Base-by-base conservation (phyloP, 2,888 invertebrate genomes). In the Pollenia amentaria region DNA sequence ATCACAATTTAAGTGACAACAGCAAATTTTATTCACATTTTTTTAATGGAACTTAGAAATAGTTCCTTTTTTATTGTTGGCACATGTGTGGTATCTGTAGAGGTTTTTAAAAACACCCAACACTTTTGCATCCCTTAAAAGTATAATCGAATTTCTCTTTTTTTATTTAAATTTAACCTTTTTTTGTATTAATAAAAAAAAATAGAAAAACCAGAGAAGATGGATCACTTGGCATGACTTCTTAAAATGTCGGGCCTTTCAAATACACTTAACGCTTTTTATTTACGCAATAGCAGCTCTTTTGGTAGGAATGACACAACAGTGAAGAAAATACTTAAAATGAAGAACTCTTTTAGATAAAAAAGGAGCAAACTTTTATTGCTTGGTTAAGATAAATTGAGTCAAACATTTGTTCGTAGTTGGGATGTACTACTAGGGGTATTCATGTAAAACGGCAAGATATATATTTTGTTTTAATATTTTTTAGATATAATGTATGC, bases 171-270 rank as follows among this genome's bases (percentile, higher is more conserved):
- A 65, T 67, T 67, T 60, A 18, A 73, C 48, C 53, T 46, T 51
- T 38, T 10, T 60, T 3, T 40, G 46, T 14, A 12, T 21, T 16
- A 18, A 62, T 18, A 48, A 67, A 51, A 72, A 12, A 57, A 16
- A 60, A 2, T 3, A 7, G 10, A 53, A 64, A 38, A 62, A 42
- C 60, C 38, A 51, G 80, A 53, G 76, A 93, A 92, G 93, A 92
- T 93, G 92, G 92, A 92, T 92, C 92, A 92, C 93, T 90, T 89
- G 88, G 87, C 89, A 91, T 91, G 91, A 92, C 91, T 91, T 89
- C 89, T 89, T 82, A 83, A 89, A 90, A 89, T 88, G 21, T 6
- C 4, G 11, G 51, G n/a, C 60, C 4, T 42, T 29, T 2, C 10
- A 9, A 57, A 12, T 18, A 29, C 48, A 14, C 29, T 44, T 38